Evolutionary conservation across 92 coral and sea anemone genomes (phyloP).

Genomic region (Epizoanthus stellaris): DNA sequence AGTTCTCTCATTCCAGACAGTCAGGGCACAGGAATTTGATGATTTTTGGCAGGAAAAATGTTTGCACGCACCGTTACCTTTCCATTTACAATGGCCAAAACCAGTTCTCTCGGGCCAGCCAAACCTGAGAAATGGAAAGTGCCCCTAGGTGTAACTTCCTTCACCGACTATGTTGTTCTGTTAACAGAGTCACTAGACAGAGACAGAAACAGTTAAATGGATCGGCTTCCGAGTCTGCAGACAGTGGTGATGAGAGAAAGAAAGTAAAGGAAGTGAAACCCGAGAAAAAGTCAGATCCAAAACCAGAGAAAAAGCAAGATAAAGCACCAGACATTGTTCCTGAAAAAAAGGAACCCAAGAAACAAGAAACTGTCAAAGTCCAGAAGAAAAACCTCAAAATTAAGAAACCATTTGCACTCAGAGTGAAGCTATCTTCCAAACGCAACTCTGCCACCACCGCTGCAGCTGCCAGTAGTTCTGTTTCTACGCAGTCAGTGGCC

Average conservation of each 20-base stretch:
- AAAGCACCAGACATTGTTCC: neutral
- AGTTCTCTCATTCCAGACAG: too few relatives aligned
- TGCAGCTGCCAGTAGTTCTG: neutral
- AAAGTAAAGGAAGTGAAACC: neutral
- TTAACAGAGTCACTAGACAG: conserved; percentile 29
- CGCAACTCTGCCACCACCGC: neutral
- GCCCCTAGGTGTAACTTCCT: too few relatives aligned
- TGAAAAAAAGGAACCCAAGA: neutral
- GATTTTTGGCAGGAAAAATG: too few relatives aligned
- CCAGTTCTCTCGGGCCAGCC: too few relatives aligned
- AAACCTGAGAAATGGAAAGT: too few relatives aligned
- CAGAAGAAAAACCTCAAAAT: conserved; percentile 9
- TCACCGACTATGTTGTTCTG: neutral
- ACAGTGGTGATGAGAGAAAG: conserved; percentile 28
- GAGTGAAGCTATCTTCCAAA: neutral
- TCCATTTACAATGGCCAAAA: too few relatives aligned
- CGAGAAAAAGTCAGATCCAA: conserved; percentile 9
- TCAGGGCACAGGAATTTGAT: too few relatives aligned
- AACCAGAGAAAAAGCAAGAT: conserved; percentile 26
- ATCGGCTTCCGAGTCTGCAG: neutral
- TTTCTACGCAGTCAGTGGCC: conserved; percentile 28
- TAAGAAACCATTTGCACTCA: conserved; percentile 4
- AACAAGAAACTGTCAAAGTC: conserved; percentile 3
- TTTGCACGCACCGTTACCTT: too few relatives aligned
- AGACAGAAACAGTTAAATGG: conserved; percentile 20